Conservation (phyloP, 2,797 vertebrate genomes). For the Mus caroli region DNA sequence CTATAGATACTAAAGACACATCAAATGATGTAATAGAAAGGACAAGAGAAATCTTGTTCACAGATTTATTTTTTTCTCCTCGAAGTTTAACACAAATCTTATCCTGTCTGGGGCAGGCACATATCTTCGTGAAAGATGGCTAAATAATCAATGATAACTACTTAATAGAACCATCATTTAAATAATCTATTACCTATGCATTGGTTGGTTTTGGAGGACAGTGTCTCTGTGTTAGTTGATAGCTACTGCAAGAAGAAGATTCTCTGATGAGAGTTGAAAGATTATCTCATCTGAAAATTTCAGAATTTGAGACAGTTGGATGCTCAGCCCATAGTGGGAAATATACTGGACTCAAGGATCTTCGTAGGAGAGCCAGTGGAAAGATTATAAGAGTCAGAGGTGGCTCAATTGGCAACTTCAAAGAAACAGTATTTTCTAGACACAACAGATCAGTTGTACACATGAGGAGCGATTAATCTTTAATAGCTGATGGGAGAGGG, state of each 20-base stretch:
- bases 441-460: background rate
- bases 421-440: background rate
- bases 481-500: background rate
- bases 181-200: background rate
- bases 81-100: background rate
- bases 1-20: conserved; percentile 27
- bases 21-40: conserved; percentile 2
- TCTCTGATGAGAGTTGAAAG: background rate
- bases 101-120: background rate
- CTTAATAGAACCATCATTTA: conserved; percentile 19
- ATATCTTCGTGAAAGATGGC: background rate
- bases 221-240: background rate
- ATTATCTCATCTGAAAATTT: background rate
- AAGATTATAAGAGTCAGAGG: background rate
- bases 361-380: background rate
- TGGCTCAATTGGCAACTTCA: no score
- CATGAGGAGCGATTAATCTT: background rate
- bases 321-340: background rate
- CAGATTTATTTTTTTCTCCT: background rate
- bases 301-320: no score
- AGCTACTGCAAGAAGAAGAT: background rate
- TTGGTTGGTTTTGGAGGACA: background rate
- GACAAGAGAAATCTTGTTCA: background rate
- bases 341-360: background rate
- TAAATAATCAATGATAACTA: conserved; percentile 42